phyloP scores from a whole-genome alignment of 2,797 vertebrate species.

The Spinus pinus region DNA sequence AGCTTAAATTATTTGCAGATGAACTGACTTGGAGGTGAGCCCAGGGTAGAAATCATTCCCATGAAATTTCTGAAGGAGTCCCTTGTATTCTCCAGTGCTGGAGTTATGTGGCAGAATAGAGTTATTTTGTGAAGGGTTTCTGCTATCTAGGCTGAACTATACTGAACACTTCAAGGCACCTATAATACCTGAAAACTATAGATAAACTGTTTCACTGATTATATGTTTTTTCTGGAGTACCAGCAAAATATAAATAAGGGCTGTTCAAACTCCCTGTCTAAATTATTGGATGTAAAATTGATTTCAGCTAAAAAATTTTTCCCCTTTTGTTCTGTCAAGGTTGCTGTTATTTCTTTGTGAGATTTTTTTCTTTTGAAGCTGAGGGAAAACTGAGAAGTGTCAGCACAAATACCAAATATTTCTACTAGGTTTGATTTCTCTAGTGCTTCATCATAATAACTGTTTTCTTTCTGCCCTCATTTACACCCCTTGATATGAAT shows the following conservation, averaged over 20 bases:
- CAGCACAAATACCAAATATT: background rate
- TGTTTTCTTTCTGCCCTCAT: background rate
- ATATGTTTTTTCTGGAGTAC: conserved; percentile 16
- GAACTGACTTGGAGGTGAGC: background rate
- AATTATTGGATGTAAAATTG: background rate
- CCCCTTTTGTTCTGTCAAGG: background rate
- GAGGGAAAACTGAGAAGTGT: background rate
- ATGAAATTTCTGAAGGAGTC: background rate
- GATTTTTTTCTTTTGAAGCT: background rate
- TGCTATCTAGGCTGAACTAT: background rate
- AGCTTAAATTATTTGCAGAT: background rate
- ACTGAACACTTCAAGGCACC: background rate
- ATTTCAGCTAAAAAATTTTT: background rate
- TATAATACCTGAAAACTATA: conserved; percentile 35
- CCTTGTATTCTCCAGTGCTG: background rate
- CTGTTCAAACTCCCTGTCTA: background rate
- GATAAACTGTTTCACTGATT: conserved; percentile 56
- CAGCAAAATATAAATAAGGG: conserved; percentile 29
- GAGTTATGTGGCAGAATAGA: background rate
- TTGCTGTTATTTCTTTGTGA: background rate
- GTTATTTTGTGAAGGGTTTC: background rate
- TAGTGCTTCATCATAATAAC: background rate
- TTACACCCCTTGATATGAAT: background rate
- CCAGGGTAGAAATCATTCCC: background rate
- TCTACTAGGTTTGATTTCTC: background rate